These are phyloP conservation scores for Wiebesia pumilae DNA, from an alignment of 1,140 invertebrate species.

Conservation along the genomic window DNA sequence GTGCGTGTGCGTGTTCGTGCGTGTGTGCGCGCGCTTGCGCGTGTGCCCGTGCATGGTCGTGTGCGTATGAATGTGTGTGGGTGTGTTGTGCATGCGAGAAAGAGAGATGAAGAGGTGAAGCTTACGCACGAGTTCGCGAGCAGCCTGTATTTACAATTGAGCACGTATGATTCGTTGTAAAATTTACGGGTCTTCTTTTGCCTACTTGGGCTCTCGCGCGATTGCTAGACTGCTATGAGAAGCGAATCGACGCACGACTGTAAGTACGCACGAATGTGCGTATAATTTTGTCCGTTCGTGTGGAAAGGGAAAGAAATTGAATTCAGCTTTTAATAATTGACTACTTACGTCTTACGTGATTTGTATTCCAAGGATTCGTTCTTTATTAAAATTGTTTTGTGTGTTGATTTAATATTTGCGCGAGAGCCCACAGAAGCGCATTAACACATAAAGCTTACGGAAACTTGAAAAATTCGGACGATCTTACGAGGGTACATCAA, in stretches of 20 bases:
- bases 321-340: background rate
- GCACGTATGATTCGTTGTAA: background rate
- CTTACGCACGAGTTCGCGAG: background rate
- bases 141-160: conserved; percentile 30
- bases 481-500: conserved; percentile 22
- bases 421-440: conserved; percentile 17
- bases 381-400: background rate
- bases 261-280: background rate
- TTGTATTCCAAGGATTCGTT: conserved; percentile 5
- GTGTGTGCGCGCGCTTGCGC: background rate
- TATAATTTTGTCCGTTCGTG: background rate
- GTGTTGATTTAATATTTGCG: conserved; percentile 4
- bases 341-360: background rate
- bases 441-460: background rate
- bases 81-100: background rate
- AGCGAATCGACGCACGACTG: background rate
- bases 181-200: background rate
- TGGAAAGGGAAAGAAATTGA: background rate
- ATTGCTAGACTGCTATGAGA: background rate
- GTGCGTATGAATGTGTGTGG: background rate
- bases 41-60: background rate
- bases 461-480: conserved; percentile 11
- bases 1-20: background rate
- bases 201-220: conserved; percentile 33
- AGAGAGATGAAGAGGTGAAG: background rate